These are phyloP conservation scores for Metopia argyrocephala DNA, from an alignment of 2,888 invertebrate species.

Conservation along the genomic window DNA sequence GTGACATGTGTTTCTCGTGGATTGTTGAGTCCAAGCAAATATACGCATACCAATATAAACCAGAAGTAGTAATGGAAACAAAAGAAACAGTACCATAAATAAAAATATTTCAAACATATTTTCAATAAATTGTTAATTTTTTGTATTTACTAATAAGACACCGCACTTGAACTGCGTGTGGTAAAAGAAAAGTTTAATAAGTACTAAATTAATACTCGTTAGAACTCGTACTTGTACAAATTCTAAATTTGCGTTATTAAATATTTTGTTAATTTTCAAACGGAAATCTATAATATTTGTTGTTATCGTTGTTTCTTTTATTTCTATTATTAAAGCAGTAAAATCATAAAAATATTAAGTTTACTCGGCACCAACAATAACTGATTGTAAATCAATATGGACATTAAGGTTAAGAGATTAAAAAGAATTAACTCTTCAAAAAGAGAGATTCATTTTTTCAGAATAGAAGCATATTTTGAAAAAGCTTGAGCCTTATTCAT, in stretches of 20 bases:
- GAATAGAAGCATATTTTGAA: background rate
- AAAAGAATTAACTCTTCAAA: background rate
- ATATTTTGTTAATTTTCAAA: background rate
- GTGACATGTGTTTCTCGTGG: background rate
- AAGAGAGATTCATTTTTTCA: background rate
- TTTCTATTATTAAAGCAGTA: too few relatives aligned
- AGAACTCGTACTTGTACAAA: background rate
- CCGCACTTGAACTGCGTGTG: background rate
- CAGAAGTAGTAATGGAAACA: conserved; percentile 4
- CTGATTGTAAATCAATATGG: background rate
- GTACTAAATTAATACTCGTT: background rate
- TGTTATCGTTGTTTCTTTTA: conserved; percentile 22
- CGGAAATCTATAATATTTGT: background rate
- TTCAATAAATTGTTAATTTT: background rate
- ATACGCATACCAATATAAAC: background rate
- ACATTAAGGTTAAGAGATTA: background rate
- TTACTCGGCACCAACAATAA: background rate
- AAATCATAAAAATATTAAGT: conserved; percentile 2
- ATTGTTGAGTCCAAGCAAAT: background rate
- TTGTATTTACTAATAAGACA: background rate
- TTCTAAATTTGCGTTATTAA: background rate
- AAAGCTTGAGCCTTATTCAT: too few relatives aligned
- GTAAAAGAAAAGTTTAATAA: conserved; percentile 13
- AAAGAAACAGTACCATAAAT: conserved; percentile 20
- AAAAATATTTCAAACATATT: conserved; percentile 10